These are phyloP conservation scores for Tragelaphus buxtoni DNA, from an alignment of 2,113 vertebrate genomes.

Conservation along the genomic window DNA sequence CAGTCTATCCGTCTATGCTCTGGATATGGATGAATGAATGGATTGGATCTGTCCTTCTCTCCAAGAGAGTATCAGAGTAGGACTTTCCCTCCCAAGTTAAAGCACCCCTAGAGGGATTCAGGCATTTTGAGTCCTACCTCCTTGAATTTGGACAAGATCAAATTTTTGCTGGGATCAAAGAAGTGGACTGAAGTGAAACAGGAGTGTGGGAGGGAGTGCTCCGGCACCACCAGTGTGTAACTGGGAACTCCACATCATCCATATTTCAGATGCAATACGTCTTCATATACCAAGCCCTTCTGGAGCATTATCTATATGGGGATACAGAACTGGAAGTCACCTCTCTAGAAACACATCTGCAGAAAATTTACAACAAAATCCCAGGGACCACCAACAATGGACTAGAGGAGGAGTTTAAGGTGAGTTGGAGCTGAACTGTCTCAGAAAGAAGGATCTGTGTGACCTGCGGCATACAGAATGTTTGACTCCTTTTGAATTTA, in stretches of 20 bases:
- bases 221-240: background rate
- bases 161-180: background rate
- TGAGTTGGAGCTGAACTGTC: slow-evolving; percentile 55
- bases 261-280: slow-evolving; percentile 96
- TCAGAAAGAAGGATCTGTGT: background rate
- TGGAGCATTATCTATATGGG: slow-evolving; percentile 97
- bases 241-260: background rate
- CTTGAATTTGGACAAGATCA: background rate
- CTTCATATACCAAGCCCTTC: slow-evolving; percentile 98
- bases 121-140: background rate
- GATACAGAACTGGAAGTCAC: slow-evolving; percentile 99
- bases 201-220: background rate
- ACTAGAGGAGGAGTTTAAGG: slow-evolving; percentile 98
- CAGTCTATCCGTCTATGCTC: background rate
- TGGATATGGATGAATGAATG: background rate
- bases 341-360: slow-evolving; percentile 94
- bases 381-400: slow-evolving; percentile 93
- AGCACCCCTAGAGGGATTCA: background rate
- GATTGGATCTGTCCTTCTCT: background rate
- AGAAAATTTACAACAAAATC: slow-evolving; percentile 95
- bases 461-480: background rate
- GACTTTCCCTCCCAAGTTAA: background rate
- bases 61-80: background rate
- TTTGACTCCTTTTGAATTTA: background rate
- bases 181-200: background rate